Conservation (phyloP, 2,113 vertebrate genomes). For the Tricholaema leucomelas region DNA sequence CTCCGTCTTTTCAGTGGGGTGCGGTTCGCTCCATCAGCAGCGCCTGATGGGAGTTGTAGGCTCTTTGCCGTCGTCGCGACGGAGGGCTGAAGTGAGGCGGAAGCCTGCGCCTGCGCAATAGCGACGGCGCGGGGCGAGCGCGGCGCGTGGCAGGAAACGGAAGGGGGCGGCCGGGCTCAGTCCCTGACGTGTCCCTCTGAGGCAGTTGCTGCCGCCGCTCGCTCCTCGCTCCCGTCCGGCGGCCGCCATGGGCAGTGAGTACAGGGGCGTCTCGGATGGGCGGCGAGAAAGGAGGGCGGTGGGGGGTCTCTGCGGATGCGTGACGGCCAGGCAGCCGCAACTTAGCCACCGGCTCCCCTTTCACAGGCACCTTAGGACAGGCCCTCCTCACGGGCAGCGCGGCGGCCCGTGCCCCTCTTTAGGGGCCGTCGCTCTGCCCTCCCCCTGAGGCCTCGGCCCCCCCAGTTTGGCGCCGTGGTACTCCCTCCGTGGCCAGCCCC, state of each 20-base stretch:
- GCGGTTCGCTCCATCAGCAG: rapidly evolving
- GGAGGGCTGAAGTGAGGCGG: rapidly evolving
- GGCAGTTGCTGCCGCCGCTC: background rate
- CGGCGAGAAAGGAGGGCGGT: no score
- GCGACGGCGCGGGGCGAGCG: background rate
- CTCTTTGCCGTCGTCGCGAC: rapidly evolving
- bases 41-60: background rate
- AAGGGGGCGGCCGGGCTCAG: constrained; percentile 27
- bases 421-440: background rate
- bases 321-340: background rate
- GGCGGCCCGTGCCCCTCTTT: background rate
- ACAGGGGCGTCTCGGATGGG: background rate
- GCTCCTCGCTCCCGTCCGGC: background rate
- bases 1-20: rapidly evolving
- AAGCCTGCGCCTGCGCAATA: background rate
- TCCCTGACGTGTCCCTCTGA: constrained; percentile 77
- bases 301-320: background rate
- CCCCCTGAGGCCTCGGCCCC: no score
- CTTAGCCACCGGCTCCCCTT: background rate
- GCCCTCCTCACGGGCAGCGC: background rate
- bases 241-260: constrained; percentile 80
- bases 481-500: background rate
- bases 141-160: constrained; percentile 84
- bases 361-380: background rate
- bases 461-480: background rate